Evolutionary conservation across 2,113 vertebrate genomes (phyloP), one percentile per base, ranked within the genome.

Genomic region (Lipotes vexillifer): DNA sequence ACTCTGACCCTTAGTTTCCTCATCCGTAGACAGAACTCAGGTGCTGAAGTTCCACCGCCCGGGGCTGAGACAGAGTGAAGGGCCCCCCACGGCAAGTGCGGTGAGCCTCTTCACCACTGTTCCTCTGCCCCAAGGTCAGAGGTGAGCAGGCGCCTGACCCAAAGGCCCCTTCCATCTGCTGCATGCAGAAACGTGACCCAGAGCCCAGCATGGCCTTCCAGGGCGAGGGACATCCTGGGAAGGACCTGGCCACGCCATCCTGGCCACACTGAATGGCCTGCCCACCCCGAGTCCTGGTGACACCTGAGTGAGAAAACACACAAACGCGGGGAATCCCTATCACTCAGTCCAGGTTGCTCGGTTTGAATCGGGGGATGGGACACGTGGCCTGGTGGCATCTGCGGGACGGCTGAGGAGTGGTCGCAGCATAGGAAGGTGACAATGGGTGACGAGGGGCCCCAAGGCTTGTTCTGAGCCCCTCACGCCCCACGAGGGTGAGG

Each of bases 11-110:
- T n/a, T 27, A 4, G 23, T 6, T 36, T 46, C 29, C 46, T 83
- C 36, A 33, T 6, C 0, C 1, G 59, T 5, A 12, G 3, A 18
- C 12, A 31, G 11, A 41, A n/a, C 68, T 6, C 1, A 0, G 29
- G 44, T 25, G 65, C 55, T 33, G 27, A 41, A 20, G 25, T 8
- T 52, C 18, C 52, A 38, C 38, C 38, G 25, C 25, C 75, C 17
- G 36, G 59, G 72, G 63, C 33, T 31, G 55, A 82, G 15, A 41
- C 44, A n/a, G 17, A 44, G 49, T 1, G 1, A 55, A 10, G 65
- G n/a, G 29, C 55, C 74, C 66, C 66, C 14, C 7, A 1, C 0
- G 0, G 2, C 14, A 17, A 71, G 52, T 2, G 8, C 8, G 33
- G 20, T 31, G 8, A 10, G 23, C 10, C 33, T 15, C 68, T 33